These are phyloP conservation scores for Knipowitschia caucasica DNA, from an alignment of 2,797 vertebrate genomes.

Conservation along the genomic window DNA sequence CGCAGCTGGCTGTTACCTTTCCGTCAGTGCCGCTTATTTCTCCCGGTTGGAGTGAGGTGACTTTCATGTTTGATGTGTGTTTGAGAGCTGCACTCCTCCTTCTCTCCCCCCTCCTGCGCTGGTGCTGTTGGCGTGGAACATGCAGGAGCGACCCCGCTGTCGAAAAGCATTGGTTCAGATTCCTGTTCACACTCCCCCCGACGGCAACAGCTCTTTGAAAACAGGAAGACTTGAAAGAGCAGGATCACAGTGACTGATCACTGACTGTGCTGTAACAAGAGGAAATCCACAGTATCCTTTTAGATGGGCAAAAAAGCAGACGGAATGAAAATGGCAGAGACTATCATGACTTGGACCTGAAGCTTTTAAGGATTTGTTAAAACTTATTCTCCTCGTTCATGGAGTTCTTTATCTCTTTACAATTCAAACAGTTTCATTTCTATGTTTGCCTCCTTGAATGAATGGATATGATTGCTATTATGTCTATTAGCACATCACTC, in stretches of 20 bases:
- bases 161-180: slow-evolving; percentile 69
- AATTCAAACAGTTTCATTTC: neutral
- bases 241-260: slow-evolving; percentile 68
- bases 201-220: slow-evolving; percentile 65
- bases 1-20: slow-evolving; percentile 68
- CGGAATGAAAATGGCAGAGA: slow-evolving; percentile 24
- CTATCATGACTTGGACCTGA: slow-evolving; percentile 35
- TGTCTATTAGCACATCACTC: neutral
- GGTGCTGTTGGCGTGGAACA: slow-evolving; percentile 59
- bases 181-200: slow-evolving; percentile 56
- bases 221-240: slow-evolving; percentile 66
- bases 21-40: slow-evolving; percentile 61
- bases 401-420: neutral
- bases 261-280: slow-evolving; percentile 66
- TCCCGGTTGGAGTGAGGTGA: slow-evolving; percentile 63
- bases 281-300: slow-evolving; percentile 51
- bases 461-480: neutral
- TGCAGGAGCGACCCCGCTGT: slow-evolving; percentile 61
- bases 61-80: slow-evolving; percentile 70
- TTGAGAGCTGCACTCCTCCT: slow-evolving; percentile 45
- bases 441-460: neutral
- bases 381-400: neutral
- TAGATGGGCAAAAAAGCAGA: slow-evolving; percentile 32
- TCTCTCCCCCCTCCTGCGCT: slow-evolving; percentile 20
- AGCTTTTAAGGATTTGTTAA: slow-evolving; percentile 30